phyloP scores from a whole-genome alignment of 92 coral and sea anemone species.

The Phymanthus crucifer region DNA sequence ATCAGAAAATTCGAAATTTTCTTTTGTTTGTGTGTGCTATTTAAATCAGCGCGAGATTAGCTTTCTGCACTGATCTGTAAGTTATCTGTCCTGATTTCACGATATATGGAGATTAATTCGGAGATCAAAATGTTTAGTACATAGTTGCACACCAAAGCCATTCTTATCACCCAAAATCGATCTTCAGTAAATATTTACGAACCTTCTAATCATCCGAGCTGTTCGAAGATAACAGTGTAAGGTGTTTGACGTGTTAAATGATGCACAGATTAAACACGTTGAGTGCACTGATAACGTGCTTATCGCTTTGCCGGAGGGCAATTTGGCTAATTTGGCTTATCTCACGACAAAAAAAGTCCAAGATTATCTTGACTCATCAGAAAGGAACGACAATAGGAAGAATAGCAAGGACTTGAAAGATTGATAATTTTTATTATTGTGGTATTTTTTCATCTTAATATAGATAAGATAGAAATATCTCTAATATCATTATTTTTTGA shows the following conservation, averaged over 20 bases:
- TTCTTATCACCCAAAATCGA: no score
- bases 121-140: no score
- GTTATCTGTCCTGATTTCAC: neutral
- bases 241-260: conserved; percentile 8
- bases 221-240: conserved; percentile 6
- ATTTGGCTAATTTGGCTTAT: conserved; percentile 13
- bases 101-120: no score
- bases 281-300: conserved; percentile 21
- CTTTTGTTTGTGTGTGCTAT: neutral
- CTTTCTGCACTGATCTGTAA: neutral
- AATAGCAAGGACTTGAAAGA: conserved; percentile 3
- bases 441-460: neutral
- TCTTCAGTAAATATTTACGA: neutral
- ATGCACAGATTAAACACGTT: conserved; percentile 12
- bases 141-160: no score
- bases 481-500: no score
- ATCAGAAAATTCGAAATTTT: no score
- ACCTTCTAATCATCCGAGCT: neutral
- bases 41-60: neutral
- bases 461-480: neutral
- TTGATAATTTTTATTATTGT: conserved; percentile 10
- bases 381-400: neutral
- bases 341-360: neutral
- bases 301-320: conserved; percentile 14
- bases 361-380: conserved; percentile 15